Base-by-base conservation (phyloP, 2,797 vertebrate species). In the Champsocephalus esox region DNA sequence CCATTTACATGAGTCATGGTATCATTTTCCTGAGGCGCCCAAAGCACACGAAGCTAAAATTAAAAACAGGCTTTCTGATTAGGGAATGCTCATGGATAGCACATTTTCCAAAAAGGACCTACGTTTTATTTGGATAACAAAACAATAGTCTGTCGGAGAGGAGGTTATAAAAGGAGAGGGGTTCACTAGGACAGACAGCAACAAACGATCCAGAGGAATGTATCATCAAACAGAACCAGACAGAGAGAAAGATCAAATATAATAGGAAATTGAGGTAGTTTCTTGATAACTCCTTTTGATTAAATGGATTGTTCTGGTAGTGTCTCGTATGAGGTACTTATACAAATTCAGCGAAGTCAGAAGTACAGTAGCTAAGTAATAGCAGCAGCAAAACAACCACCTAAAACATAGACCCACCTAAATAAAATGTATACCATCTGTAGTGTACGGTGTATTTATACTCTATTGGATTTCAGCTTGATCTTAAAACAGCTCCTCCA, bases 1-100 rank as follows among this genome's bases (percentile, higher is more conserved):
- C 71, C 21, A 13, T 66, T 68, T 70, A 45, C 57, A 19, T 69
- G 77, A 84, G 7, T 75, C 71, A 46, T 44, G 17, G 12, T 11
- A 1, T 62, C 52, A 50, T 67, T 75, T 28, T 19, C n/a, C 69
- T 38, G 54, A 62, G 46, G n/a, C 48, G 8, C 43, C 9, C 38
- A 69, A 2, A 38, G 69, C 45, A 13, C 55, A 43, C 24, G 0
- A 10, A 58, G 49, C 38, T 51, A 0, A 81, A 70, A 83, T 76
- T 73, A 85, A 38, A 73, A 71, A 5, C 70, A 81, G 43, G 55
- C 62, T n/a, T 54, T 32, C 2, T 3, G 12, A 6, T 70, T 16
- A 51, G 14, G 44, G 61, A 58, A 56, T 12, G 54, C 43, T 68
- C 14, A 49, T 3, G 2, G 54, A 57, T 59, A 21, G 2, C 2